Base-by-base conservation (phyloP, 2,888 invertebrate species). In the Nycteola revayana region DNA sequence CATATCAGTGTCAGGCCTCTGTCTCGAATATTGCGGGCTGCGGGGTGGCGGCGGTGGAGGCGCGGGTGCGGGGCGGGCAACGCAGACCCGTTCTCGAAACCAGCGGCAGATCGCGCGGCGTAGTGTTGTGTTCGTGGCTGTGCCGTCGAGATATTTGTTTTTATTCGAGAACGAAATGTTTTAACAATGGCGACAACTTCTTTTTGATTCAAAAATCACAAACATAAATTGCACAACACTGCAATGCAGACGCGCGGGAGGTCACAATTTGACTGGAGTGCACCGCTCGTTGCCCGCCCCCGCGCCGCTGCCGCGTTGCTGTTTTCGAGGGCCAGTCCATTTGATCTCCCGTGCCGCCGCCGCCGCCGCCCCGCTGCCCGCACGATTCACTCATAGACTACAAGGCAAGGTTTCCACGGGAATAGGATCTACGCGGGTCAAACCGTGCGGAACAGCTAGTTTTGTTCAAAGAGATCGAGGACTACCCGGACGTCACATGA, bases 1-100 rank as follows among this genome's bases (percentile, higher is more conserved):
- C n/a, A n/a, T n/a, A n/a, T n/a, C n/a, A n/a, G n/a, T n/a, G n/a
- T n/a, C n/a, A 28, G 10, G 9, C 14, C 23, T 29, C 22, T 10
- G 25, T 11, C 29, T 29, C 29, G 29, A 29, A 29, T 29, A 8
- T 29, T 22, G 26, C n/a, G 18, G 18, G 18, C 18, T 5, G 18
- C 18, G 18, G 18, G 18, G 18, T 6, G 26, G 33, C 25, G 11
- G 35, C 28, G 36, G 41, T 36, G 42, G 34, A 36, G 36, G 37
- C 36, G 36, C 41, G 41, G 41, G 36, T 32, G 32, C 23, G 29
- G 33, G 33, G 42, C 38, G 45, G 41, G 36, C 36, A 46, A 41
- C 36, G 45, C 45, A 38, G 5, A 38, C 38, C 33, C 11, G 38
- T 46, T 42, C 41, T 46, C 38, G 18, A 42, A 46, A 46, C 36